Evolutionary conservation across 2,113 vertebrate species (phyloP).

Genomic region (Collichthys lucidus): DNA sequence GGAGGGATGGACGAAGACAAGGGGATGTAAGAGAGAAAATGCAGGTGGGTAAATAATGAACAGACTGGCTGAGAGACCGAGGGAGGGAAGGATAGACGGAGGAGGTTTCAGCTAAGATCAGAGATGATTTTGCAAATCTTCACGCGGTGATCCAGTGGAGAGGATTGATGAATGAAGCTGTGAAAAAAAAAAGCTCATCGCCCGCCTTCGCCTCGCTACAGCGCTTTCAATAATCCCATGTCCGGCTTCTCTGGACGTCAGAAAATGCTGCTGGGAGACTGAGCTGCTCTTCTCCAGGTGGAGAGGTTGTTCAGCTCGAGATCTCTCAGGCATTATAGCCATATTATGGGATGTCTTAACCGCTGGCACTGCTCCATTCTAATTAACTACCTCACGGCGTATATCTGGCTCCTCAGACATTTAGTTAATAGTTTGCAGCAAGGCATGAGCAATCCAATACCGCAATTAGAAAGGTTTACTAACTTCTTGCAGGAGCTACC

Average conservation of each 20-base stretch:
- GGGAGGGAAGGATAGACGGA: background rate
- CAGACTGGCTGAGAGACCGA: background rate
- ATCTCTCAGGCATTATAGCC: slow-evolving; percentile 56
- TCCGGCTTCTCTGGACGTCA: slow-evolving; percentile 22
- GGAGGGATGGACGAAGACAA: slow-evolving; percentile 37
- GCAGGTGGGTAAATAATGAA: slow-evolving; percentile 52
- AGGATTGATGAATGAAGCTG: slow-evolving; percentile 30
- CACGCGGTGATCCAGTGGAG: slow-evolving; percentile 13
- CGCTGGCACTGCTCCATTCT: slow-evolving; percentile 69
- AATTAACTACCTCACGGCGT: slow-evolving; percentile 74
- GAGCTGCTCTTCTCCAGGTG: slow-evolving; percentile 28
- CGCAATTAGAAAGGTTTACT: slow-evolving; percentile 76
- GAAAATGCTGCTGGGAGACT: slow-evolving; percentile 28
- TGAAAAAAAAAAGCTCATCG: slow-evolving; percentile 5
- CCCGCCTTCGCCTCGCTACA: slow-evolving; percentile 11
- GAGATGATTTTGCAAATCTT: slow-evolving; percentile 45
- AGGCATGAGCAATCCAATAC: slow-evolving; percentile 69
- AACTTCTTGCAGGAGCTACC: slow-evolving; percentile 69
- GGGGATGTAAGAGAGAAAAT: slow-evolving; percentile 19
- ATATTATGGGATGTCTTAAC: slow-evolving; percentile 72
- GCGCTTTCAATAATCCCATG: slow-evolving; percentile 19
- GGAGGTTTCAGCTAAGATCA: background rate
- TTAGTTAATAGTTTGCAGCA: slow-evolving; percentile 74
- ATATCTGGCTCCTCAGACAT: slow-evolving; percentile 71
- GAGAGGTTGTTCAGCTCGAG: slow-evolving; percentile 15